These are phyloP conservation scores for Phoxinus dragarum DNA, from an alignment of 2,797 vertebrate genomes.

Conservation along the genomic window DNA sequence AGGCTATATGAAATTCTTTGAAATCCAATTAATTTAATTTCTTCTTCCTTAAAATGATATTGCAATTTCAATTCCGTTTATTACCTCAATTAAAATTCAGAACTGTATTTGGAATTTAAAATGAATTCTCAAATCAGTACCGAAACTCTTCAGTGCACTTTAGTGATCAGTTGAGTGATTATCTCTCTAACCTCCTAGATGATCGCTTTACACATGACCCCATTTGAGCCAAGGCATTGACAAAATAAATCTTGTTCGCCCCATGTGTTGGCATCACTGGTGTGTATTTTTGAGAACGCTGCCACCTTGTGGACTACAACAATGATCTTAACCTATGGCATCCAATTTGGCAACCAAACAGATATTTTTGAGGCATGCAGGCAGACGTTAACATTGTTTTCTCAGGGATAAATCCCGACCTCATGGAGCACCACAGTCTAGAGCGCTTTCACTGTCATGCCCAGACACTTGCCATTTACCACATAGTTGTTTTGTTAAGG, in stretches of 20 bases:
- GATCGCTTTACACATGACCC: not conserved
- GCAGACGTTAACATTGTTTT: conserved; percentile 24
- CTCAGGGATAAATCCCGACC: conserved; percentile 17
- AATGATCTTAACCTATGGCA: not conserved
- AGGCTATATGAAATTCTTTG: not conserved
- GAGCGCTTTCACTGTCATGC: conserved; percentile 23
- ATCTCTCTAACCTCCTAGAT: not conserved
- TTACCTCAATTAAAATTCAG: not conserved
- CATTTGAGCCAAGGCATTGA: not conserved
- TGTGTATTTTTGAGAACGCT: conserved; percentile 41
- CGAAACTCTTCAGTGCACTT: not conserved
- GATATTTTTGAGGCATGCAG: conserved; percentile 5
- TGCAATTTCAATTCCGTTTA: not conserved
- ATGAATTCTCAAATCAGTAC: not conserved
- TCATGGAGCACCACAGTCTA: conserved; percentile 7
- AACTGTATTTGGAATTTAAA: not conserved
- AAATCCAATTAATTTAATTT: not conserved
- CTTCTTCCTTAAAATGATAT: not conserved
- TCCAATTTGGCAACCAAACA: conserved; percentile 25
- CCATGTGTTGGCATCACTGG: not conserved
- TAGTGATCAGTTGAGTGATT: not conserved
- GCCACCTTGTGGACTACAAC: conserved; percentile 58
- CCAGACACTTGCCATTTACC: conserved; percentile 52
- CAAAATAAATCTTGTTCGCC: too few relatives aligned
- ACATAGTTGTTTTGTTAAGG: conserved; percentile 53